Conservation (phyloP, 2,888 invertebrate species). For the Liodrosophila aerea region DNA sequence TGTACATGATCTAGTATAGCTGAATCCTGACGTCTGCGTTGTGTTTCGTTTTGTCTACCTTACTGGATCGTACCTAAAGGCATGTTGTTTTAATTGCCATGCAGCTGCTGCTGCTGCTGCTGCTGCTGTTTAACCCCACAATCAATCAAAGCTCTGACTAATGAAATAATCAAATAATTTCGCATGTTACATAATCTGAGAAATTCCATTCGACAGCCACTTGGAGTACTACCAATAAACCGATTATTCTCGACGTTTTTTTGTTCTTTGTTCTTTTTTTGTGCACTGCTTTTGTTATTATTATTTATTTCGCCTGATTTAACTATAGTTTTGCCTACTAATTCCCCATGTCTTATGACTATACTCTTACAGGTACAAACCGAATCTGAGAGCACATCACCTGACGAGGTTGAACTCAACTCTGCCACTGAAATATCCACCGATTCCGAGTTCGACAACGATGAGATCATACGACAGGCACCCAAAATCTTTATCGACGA, state of each 20-base stretch:
- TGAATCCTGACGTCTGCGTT: conserved; percentile 26
- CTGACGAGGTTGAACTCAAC: conserved; percentile 89
- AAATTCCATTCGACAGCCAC: conserved; percentile 8
- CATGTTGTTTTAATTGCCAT: conserved; percentile 40
- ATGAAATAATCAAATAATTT: conserved; percentile 20
- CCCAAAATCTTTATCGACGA: conserved; percentile 91
- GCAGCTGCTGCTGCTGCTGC: conserved; percentile 23
- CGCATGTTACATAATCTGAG: conserved; percentile 45
- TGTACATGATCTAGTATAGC: not conserved
- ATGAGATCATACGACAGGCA: conserved; percentile 86
- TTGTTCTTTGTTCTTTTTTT: conserved; percentile 35
- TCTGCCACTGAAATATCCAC: conserved; percentile 96
- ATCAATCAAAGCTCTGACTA: conserved; percentile 48
- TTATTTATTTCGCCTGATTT: not conserved
- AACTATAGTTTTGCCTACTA: not conserved
- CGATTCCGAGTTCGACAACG: conserved; percentile 95
- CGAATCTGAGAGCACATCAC: conserved; percentile 86
- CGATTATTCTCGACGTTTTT: conserved; percentile 33
- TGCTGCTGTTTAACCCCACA: conserved; percentile 60
- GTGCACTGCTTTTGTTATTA: conserved; percentile 39
- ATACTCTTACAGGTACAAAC: conserved; percentile 85
- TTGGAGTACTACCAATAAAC: conserved; percentile 29
- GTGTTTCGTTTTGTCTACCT: conserved; percentile 69
- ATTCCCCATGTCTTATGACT: conserved; percentile 15
- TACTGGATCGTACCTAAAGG: conserved; percentile 83